A percentile compares a stretch with the other conserved stretches of the same genome.
Conservation (phyloP, 2,888 invertebrate genomes). For the Ectemnius cavifrons region DNA sequence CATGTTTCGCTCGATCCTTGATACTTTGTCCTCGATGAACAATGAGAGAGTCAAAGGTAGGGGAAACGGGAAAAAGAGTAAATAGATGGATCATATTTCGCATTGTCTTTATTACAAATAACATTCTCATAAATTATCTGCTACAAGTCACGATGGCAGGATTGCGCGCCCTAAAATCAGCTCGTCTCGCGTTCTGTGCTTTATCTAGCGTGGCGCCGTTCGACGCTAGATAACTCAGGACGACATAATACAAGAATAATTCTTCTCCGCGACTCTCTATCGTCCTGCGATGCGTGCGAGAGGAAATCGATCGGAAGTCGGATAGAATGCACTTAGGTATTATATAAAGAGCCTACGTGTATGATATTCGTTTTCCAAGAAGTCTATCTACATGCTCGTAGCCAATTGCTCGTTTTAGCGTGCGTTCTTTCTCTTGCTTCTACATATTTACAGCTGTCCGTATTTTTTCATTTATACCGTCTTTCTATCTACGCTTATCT, state of each 20-base stretch:
- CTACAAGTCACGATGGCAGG: constrained; percentile 62
- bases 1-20: no score
- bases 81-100: constrained; percentile 31
- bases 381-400: no score
- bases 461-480: constrained; percentile 34
- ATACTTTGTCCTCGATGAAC: no score
- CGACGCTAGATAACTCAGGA: neutral
- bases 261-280: constrained; percentile 5
- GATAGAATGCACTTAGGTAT: neutral
- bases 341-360: neutral
- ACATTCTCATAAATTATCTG: constrained; percentile 59
- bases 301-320: neutral
- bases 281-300: constrained; percentile 12
- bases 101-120: constrained; percentile 66
- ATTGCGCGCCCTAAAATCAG: constrained; percentile 23
- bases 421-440: no score
- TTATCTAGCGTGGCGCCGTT: constrained; percentile 14
- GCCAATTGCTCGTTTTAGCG: no score
- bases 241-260: constrained; percentile 24
- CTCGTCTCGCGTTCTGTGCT: neutral
- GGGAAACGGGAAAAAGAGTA: neutral
- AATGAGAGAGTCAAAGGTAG: no score
- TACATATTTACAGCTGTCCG: neutral
- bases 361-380: no score
- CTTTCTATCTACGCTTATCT: constrained; percentile 27